Evolutionary conservation across 2,888 invertebrate species (phyloP).

Genomic region (Zygothrica quintamaculata): DNA sequence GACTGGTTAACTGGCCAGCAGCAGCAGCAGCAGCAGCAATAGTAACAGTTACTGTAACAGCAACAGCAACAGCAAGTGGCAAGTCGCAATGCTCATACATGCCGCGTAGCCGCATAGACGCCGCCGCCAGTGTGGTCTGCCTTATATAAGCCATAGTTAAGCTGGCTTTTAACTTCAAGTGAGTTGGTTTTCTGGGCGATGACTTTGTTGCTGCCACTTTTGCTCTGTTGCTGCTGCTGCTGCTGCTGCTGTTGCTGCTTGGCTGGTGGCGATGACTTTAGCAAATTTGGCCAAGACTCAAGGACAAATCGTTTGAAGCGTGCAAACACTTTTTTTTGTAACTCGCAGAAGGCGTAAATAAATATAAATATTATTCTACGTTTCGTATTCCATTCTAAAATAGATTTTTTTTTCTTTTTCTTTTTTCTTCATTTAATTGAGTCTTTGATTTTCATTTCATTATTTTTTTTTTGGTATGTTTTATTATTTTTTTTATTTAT

Average conservation of each 20-base stretch:
- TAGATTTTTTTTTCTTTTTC: no score
- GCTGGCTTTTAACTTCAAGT: slow-evolving; percentile 53
- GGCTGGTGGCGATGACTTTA: slow-evolving; percentile 58
- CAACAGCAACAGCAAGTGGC: slow-evolving; percentile 3
- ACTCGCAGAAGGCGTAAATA: slow-evolving; percentile 22
- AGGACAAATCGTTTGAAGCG: slow-evolving; percentile 73
- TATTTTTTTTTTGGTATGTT: slow-evolving; percentile 3
- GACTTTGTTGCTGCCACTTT: slow-evolving; percentile 21
- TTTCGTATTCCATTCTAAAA: slow-evolving; percentile 29
- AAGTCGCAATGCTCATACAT: slow-evolving; percentile 2
- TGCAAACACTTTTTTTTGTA: slow-evolving; percentile 58
- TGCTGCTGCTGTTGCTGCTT: not conserved
- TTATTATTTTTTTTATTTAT: slow-evolving; percentile 5
- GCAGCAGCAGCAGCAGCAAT: not conserved
- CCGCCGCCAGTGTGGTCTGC: not conserved
- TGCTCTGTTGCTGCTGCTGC: no score
- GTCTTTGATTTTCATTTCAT: not conserved
- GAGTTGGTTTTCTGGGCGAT: slow-evolving; percentile 50
- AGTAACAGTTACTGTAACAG: not conserved
- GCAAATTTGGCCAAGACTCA: slow-evolving; percentile 64
- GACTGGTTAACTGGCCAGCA: slow-evolving; percentile 36
- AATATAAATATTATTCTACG: slow-evolving; percentile 20
- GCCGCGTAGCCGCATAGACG: not conserved
- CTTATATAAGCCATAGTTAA: slow-evolving; percentile 46
- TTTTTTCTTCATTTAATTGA: slow-evolving; percentile 3